phyloP scores from a whole-genome alignment of 2,888 invertebrate genomes.

The Vesta saturnalis region DNA sequence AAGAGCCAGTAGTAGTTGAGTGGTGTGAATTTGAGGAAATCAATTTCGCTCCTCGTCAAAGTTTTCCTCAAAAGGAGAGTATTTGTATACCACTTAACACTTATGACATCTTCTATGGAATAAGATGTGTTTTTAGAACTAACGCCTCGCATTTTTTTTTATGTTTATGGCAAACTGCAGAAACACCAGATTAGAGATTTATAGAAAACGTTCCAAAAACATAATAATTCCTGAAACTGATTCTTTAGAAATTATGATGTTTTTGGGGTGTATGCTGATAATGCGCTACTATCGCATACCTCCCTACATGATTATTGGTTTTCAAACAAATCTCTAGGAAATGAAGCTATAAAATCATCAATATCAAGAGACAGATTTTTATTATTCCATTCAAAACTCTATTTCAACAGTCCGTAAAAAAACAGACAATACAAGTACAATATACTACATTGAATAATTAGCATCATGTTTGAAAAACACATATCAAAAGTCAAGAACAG shows the following conservation, averaged over 20 bases:
- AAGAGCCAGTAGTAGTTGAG: neutral
- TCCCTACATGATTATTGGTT: neutral
- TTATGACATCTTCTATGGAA: neutral
- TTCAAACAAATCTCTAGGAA: neutral
- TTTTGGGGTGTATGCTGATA: neutral
- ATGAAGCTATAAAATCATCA: neutral
- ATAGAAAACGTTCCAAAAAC: too few relatives aligned
- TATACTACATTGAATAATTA: too few relatives aligned
- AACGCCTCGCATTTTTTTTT: too few relatives aligned
- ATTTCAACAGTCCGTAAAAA: too few relatives aligned
- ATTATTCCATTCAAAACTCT: neutral
- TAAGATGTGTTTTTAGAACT: conserved; percentile 7
- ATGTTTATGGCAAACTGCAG: too few relatives aligned
- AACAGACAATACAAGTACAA: too few relatives aligned
- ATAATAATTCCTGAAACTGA: neutral
- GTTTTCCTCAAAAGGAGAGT: neutral
- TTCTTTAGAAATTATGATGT: neutral
- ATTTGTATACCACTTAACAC: neutral
- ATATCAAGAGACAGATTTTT: neutral
- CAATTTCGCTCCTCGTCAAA: neutral
- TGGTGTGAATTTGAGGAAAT: conserved; percentile 3
- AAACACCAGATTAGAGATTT: too few relatives aligned
- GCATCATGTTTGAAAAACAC: too few relatives aligned
- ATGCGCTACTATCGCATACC: neutral
- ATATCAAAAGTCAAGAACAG: too few relatives aligned